These are phyloP conservation scores for Sparidentex hasta DNA, from an alignment of 2,797 vertebrate genomes.

Conservation along the genomic window DNA sequence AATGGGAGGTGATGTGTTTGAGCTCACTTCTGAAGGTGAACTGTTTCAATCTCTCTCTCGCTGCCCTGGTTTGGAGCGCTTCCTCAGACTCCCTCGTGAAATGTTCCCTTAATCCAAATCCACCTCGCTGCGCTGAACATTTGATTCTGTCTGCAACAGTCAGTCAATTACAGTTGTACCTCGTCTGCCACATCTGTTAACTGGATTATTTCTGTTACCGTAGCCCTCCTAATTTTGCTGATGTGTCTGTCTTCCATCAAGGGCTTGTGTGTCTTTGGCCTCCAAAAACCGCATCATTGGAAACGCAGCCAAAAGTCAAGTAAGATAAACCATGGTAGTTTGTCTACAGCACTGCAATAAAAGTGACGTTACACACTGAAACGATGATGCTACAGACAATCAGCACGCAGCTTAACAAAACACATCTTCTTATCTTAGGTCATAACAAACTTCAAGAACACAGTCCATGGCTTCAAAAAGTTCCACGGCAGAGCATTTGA, in stretches of 20 bases:
- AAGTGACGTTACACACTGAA: conserved; percentile 1
- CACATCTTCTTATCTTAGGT: conserved; percentile 81
- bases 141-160: conserved; percentile 39
- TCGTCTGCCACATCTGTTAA: conserved; percentile 24
- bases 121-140: conserved; percentile 28
- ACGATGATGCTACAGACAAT: too few species aligned
- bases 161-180: conserved; percentile 49
- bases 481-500: conserved; percentile 93
- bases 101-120: conserved; percentile 48
- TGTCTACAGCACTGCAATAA: conserved; percentile 30
- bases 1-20: conserved; percentile 9
- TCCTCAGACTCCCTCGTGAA: conserved; percentile 67
- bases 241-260: conserved; percentile 74
- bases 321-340: conserved; percentile 65
- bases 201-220: conserved; percentile 28
- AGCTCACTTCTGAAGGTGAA: conserved; percentile 64
- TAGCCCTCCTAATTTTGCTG: conserved; percentile 39
- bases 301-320: conserved; percentile 96
- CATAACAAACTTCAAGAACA: conserved; percentile 95
- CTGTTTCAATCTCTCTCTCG: conserved; percentile 43
- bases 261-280: conserved; percentile 94
- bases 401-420: too few species aligned
- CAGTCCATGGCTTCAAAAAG: conserved; percentile 95
- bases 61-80: conserved; percentile 66
- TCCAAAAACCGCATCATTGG: conserved; percentile 95